These are phyloP conservation scores for Channallabes apus DNA, from an alignment of 2,797 vertebrate species.

Conservation along the genomic window DNA sequence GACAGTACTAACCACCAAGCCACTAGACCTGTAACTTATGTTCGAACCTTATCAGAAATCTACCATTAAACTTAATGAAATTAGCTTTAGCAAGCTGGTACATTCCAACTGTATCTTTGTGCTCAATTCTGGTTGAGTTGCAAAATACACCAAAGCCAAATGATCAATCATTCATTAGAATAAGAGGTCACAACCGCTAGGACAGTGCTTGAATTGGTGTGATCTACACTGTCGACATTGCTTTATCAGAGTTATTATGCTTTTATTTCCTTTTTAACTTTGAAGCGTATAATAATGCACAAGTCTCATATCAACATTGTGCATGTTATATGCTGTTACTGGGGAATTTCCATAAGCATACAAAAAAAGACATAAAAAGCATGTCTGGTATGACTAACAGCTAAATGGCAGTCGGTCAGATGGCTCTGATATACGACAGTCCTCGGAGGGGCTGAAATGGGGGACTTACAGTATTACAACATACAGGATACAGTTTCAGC, in stretches of 20 bases:
- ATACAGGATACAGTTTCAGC: conserved; percentile 31
- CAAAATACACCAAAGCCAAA: not conserved
- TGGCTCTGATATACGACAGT: conserved; percentile 24
- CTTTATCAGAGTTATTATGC: not conserved
- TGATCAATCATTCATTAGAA: not conserved
- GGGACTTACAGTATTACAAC: conserved; percentile 29
- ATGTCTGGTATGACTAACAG: not conserved
- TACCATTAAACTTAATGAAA: not conserved
- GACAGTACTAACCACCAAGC: too few relatives aligned
- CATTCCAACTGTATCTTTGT: not conserved
- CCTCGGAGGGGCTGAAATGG: conserved; percentile 30
- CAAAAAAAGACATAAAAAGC: not conserved
- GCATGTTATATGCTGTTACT: not conserved
- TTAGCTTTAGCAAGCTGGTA: not conserved
- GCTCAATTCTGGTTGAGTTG: not conserved
- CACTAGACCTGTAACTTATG: not conserved
- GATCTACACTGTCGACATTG: not conserved
- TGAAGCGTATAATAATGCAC: too few relatives aligned
- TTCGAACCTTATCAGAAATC: not conserved
- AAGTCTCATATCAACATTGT: not conserved
- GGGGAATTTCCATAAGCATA: not conserved
- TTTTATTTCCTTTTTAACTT: not conserved
- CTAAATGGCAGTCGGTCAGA: conserved; percentile 10
- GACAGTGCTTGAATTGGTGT: not conserved
- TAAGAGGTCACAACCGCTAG: not conserved